Evolutionary conservation across 1,140 invertebrate species (phyloP).

Genomic region (Liolophura sinensis): DNA sequence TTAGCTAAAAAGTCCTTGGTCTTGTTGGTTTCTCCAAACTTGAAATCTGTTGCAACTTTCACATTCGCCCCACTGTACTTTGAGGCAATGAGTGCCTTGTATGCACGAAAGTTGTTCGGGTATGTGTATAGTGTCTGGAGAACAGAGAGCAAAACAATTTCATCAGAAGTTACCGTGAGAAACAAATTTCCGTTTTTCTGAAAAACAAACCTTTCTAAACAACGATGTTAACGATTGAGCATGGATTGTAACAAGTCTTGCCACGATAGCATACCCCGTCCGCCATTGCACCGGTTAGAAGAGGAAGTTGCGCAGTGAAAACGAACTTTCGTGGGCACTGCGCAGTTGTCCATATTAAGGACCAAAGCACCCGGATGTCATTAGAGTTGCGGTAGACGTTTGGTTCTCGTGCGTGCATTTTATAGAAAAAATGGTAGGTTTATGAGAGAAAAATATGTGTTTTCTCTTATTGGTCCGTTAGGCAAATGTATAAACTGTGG

Average conservation of each 20-base stretch:
- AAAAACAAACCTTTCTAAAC: not conserved
- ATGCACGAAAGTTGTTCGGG: conserved; percentile 89
- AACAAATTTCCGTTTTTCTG: not conserved
- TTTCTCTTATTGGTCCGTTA: no score
- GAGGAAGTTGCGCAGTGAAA: conserved; percentile 38
- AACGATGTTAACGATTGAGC: not conserved
- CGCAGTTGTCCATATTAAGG: conserved; percentile 12
- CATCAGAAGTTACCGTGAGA: not conserved
- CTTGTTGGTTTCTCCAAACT: conserved; percentile 93
- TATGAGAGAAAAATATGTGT: no score
- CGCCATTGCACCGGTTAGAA: conserved; percentile 60
- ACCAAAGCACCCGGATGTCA: conserved; percentile 30
- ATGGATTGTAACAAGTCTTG: conserved; percentile 3
- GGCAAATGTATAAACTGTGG: no score
- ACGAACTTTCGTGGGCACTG: conserved; percentile 11
- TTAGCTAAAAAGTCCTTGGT: conserved; percentile 84
- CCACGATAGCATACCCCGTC: conserved; percentile 62
- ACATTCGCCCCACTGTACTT: conserved; percentile 89
- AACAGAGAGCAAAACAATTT: conserved; percentile 48
- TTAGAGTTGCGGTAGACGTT: no score
- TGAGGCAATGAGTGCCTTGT: conserved; percentile 91
- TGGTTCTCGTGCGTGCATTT: no score
- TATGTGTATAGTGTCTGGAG: conserved; percentile 95
- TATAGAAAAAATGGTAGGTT: no score
- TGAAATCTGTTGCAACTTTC: conserved; percentile 73